Evolutionary conservation across 1,140 invertebrate species (phyloP), one percentile per base, ranked within the genome.

Genomic region (Teleogryllus occipitalis): DNA sequence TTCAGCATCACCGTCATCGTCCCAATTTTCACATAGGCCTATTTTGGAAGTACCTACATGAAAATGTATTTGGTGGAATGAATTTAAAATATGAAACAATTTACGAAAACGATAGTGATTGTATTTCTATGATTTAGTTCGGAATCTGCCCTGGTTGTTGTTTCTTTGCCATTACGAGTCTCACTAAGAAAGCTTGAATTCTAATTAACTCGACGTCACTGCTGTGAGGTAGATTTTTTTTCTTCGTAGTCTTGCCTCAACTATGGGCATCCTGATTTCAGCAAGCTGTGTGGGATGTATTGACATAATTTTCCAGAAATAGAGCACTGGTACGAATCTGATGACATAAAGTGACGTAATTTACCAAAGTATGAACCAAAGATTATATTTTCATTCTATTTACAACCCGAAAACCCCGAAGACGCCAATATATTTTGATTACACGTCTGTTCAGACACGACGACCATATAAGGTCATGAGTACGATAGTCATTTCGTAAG

Each of bases 391-490:
- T 65, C 18, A 18, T 18, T 1, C 2, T 14, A 18, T 14, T 65
- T 14, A 65, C 18, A 14, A 65, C 54, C 18, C 27, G 54, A 65
- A 65, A 14, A 65, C 10, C 10, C 18, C 18, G 54, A 65, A 65
- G 10, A 65, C 54, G 18, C 54, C 54, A 18, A 65, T 14, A 65
- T 65, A 65, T 65, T 65, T 65, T 65, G 54, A 65, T 18, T 65
- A 18, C 54, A 14, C 10, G 54, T 14, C 54, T 65, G 54, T 65
- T 18, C 54, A 65, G 54, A 65, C 18, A 10, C 18, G 54, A 65
- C 54, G 54, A 65, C 54, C 54, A 65, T 65, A 65, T 65, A 65
- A 65, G 54, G 54, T 65, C 54, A 65, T 65, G 54, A 65, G 54
- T 18, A 65, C 54, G 54, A 65, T 14, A 65, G 54, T 65, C 54